Conservation (phyloP, 2,888 invertebrate genomes). For the Blomia tropicalis region DNA sequence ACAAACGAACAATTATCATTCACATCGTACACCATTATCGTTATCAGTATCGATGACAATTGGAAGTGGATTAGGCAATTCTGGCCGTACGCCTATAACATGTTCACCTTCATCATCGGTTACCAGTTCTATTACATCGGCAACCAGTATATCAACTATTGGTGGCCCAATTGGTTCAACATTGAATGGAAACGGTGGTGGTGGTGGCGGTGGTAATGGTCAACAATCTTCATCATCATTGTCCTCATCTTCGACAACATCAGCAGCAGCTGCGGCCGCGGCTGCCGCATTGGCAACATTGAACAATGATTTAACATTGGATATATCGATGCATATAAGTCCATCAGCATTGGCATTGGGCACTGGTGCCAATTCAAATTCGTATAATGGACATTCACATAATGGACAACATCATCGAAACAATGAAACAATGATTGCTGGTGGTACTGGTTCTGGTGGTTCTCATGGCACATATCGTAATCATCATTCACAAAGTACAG, state of each 20-base stretch:
- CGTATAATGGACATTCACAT: neutral
- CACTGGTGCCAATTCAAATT: neutral
- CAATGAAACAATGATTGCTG: too few species aligned
- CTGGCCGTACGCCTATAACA: neutral
- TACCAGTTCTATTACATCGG: neutral
- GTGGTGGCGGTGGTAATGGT: neutral
- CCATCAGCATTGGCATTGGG: neutral
- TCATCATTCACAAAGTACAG: neutral
- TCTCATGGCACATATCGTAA: neutral
- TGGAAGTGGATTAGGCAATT: neutral
- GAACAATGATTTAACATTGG: constrained; percentile 4
- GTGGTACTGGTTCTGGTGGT: neutral
- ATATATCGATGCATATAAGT: constrained; percentile 7
- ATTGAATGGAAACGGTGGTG: neutral
- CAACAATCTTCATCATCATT: neutral
- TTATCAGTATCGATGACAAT: constrained; percentile 15
- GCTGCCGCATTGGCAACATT: neutral
- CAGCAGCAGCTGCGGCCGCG: neutral
- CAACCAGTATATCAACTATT: neutral
- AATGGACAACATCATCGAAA: neutral
- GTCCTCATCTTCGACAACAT: neutral
- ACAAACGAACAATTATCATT: too few species aligned
- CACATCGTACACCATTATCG: constrained; percentile 1
- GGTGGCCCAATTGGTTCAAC: neutral
- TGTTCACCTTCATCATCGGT: too few species aligned